These are phyloP conservation scores for Oreocharis arfaki DNA, from an alignment of 2,113 vertebrate genomes.

Conservation along the genomic window DNA sequence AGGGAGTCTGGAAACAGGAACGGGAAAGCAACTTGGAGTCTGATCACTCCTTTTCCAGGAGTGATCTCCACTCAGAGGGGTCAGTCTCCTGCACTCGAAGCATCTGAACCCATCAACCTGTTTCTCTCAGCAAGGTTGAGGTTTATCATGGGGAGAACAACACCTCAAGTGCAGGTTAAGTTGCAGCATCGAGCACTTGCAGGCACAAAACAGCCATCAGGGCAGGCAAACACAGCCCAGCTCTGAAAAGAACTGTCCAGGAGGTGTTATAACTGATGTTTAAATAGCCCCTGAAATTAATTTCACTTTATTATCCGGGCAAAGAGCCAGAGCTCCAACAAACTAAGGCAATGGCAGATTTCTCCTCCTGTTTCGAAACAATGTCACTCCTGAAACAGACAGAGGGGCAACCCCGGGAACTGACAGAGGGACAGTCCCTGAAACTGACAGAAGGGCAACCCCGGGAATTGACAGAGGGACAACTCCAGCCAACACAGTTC, in stretches of 20 bases:
- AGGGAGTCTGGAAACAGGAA: background rate
- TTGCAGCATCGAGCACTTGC: accelerated
- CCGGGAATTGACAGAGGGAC: accelerated
- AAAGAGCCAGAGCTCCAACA: background rate
- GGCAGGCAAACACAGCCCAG: background rate
- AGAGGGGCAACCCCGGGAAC: accelerated
- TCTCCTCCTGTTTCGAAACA: background rate
- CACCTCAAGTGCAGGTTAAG: background rate
- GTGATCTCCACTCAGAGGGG: accelerated
- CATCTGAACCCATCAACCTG: accelerated
- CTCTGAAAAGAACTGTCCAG: background rate
- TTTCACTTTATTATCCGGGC: background rate
- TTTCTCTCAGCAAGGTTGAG: background rate
- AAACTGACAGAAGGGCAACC: accelerated
- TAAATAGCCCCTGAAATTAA: background rate
- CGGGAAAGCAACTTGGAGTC: background rate
- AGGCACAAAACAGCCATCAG: accelerated
- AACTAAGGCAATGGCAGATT: background rate
- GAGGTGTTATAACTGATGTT: background rate
- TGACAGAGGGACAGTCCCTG: background rate
- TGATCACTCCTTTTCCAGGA: background rate
- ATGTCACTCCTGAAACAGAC: too few species aligned
- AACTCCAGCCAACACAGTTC: background rate
- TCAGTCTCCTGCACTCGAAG: accelerated
- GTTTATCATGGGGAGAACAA: accelerated